These are phyloP conservation scores for Pyrgus malvae DNA, from an alignment of 2,888 invertebrate genomes.

Conservation along the genomic window DNA sequence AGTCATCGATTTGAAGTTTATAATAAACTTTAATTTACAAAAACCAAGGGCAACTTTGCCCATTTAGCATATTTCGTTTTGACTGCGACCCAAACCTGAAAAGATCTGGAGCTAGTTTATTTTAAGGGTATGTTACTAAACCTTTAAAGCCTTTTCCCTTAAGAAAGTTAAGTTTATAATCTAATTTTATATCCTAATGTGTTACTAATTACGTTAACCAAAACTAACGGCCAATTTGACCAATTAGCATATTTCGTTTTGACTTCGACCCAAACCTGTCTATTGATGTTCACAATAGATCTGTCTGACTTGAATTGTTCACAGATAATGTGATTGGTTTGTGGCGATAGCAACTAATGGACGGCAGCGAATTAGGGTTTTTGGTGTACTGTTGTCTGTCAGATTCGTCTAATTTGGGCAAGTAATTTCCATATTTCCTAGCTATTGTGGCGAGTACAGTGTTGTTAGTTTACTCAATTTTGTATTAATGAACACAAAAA, in stretches of 20 bases:
- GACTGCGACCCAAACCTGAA: not conserved
- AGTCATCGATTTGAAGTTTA: too few species aligned
- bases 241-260: conserved; percentile 5
- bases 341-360: conserved; percentile 5
- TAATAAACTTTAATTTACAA: too few species aligned
- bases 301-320: conserved; percentile 12
- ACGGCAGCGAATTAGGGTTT: conserved; percentile 4
- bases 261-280: not conserved
- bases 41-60: not conserved
- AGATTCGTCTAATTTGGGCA: not conserved
- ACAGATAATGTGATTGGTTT: conserved; percentile 15
- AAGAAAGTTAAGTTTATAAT: too few species aligned
- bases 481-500: too few species aligned
- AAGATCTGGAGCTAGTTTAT: too few species aligned
- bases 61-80: conserved; percentile 5
- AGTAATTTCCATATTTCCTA: too few species aligned
- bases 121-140: too few species aligned
- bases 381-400: not conserved
- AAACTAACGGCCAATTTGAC: not conserved
- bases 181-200: too few species aligned
- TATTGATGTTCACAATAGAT: conserved; percentile 14
- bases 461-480: too few species aligned
- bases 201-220: too few species aligned
- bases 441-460: too few species aligned
- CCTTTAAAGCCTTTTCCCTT: too few species aligned